Evolutionary conservation across 2,888 invertebrate species (phyloP), one percentile per base, ranked within the genome.

Genomic region (Xanthostigma xanthostigma): DNA sequence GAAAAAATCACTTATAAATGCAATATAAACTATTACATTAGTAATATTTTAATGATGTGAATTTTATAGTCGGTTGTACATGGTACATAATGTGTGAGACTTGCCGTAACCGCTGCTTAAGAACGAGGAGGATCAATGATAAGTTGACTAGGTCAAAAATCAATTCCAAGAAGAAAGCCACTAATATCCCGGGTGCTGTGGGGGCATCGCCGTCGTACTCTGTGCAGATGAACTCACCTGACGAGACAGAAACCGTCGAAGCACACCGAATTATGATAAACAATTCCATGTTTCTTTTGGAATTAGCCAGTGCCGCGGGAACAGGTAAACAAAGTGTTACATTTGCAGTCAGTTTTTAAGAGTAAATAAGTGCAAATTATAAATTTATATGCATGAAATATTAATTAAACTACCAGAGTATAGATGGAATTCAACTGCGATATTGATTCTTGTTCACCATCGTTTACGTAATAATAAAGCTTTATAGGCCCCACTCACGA

Each of bases 21-120:
- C 12, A 34, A 11, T 8, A 51, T 41, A 46, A 5, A 49, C 8
- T 66, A 66, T n/a, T 66, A 68, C 17, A 13, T 17, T 40, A 11
- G 12, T 27, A 41, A 34, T 48, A n/a, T 39, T 9, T 43, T 13
- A 40, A 35, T 39, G 13, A 37, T 48, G 45, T 53, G 53, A 51
- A 54, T 55, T 51, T 62, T 59, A 53, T 60, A 72, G 75, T 71
- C 43, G 76, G 76, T 40, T 82, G 82, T 53, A 81, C 89, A 12
- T 93, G 93, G 89, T 96, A 95, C 65, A 75, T 95, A 34, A 81
- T 91, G 63, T 97, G 97, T 68, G 91, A 93, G 61, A 73, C 75
- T 41, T 97, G 97, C 62, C 81, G 92, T 9, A 88, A 90, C 46
- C 86, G 84, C 58, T 85, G 74, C 64, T 69, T 74, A 56, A 75